Conservation (phyloP, 2,888 invertebrate genomes). For the Cepaea hortensis region DNA sequence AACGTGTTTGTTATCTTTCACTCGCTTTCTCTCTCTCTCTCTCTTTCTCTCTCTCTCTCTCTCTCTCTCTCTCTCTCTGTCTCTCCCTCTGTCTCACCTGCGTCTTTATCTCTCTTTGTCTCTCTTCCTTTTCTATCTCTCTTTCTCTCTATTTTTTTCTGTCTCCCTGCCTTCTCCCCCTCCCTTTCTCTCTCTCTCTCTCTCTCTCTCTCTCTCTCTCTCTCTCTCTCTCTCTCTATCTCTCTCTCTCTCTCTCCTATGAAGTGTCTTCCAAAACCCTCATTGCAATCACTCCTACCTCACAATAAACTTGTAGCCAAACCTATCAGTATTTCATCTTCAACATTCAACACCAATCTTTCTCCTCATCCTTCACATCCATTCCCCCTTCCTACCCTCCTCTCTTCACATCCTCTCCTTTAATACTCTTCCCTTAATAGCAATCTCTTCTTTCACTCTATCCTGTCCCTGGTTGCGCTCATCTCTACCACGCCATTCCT, state of each 20-base stretch:
- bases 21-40: background rate
- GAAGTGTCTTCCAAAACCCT: too few species aligned
- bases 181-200: background rate
- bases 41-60: background rate
- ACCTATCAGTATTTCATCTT: background rate
- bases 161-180: too few species aligned
- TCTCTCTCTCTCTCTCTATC: slow-evolving; percentile 4
- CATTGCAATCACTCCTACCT: background rate
- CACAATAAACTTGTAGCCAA: background rate
- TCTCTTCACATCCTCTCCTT: background rate
- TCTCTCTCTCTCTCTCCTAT: background rate
- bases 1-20: background rate
- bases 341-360: background rate
- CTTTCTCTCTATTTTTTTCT: too few species aligned
- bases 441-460: background rate
- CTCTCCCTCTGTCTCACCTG: too few species aligned
- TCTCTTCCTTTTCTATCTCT: too few species aligned
- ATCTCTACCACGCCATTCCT: background rate
- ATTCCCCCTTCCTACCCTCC: background rate
- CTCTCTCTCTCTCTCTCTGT: background rate
- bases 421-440: background rate
- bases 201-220: background rate
- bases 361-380: background rate
- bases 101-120: background rate
- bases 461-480: background rate